phyloP scores from a whole-genome alignment of 2,888 invertebrate genomes.

The Erynnis tages region DNA sequence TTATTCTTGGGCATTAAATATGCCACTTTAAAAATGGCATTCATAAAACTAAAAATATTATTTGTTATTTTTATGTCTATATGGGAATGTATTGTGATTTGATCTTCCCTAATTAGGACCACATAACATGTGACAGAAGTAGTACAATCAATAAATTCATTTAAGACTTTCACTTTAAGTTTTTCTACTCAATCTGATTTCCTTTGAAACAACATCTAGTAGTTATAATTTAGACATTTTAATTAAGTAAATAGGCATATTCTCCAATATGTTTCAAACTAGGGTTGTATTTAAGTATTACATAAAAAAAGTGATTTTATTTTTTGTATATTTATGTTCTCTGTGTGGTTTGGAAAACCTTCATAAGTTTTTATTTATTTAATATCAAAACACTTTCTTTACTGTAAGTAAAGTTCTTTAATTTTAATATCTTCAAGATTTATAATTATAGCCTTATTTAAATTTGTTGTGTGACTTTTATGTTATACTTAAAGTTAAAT shows the following conservation, averaged over 20 bases:
- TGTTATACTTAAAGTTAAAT: conserved; percentile 3
- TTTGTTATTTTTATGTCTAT: conserved; percentile 2
- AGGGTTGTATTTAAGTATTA: background rate
- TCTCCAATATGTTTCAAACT: background rate
- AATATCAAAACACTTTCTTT: background rate
- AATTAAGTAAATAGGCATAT: background rate
- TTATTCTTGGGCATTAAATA: background rate
- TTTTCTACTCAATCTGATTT: conserved; percentile 9
- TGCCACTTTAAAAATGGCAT: conserved; percentile 15
- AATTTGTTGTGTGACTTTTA: too few species aligned
- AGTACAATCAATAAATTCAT: too few species aligned
- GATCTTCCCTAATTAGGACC: background rate
- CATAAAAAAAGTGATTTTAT: background rate
- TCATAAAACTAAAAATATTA: background rate
- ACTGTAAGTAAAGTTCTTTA: conserved; percentile 9
- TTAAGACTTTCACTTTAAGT: conserved; percentile 2
- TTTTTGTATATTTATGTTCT: background rate
- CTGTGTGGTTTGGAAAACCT: conserved; percentile 3
- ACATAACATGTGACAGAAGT: too few species aligned
- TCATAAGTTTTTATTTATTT: background rate
- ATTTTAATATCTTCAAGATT: too few species aligned
- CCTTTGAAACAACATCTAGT: background rate
- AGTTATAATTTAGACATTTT: background rate
- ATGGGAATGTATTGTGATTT: background rate
- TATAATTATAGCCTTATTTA: too few species aligned